Percentiles rank a stretch among this genome's conserved stretches.
Conservation (phyloP, 2,113 vertebrate species). For the Ophthalmolycus amberensis region DNA sequence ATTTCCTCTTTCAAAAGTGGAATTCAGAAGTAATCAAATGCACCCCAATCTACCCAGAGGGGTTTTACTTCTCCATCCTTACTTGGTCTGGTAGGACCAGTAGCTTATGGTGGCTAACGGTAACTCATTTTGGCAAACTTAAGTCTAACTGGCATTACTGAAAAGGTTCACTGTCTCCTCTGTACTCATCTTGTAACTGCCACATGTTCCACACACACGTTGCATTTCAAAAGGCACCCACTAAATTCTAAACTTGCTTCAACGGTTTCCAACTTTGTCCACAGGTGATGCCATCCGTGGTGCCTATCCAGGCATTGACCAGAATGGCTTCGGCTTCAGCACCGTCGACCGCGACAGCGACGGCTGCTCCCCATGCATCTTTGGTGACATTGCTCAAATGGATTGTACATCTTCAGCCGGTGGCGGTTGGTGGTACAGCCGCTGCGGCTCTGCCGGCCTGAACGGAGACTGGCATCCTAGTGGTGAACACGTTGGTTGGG, state of each 20-base stretch:
- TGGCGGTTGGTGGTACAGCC: conserved; percentile 79
- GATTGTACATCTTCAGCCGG: conserved; percentile 14
- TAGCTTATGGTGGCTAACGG: too few relatives aligned
- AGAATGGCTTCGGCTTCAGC: conserved; percentile 79
- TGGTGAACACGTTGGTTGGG: conserved; percentile 58
- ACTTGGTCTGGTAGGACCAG: too few relatives aligned
- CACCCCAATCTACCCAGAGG: too few relatives aligned
- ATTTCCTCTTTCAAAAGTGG: too few relatives aligned
- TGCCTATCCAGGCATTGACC: conserved; percentile 32
- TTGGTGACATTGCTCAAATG: conserved; percentile 28
- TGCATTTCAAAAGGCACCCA: not conserved
- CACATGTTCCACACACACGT: too few relatives aligned
- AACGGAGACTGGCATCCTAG: conserved; percentile 69
- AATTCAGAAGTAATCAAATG: too few relatives aligned
- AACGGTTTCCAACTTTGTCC: not conserved
- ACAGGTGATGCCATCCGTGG: conserved; percentile 76
- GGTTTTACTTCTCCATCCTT: too few relatives aligned
- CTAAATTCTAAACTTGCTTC: not conserved
- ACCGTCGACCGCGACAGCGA: conserved; percentile 72
- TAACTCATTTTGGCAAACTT: too few relatives aligned
- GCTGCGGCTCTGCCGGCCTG: conserved; percentile 74
- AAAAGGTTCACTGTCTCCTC: too few relatives aligned
- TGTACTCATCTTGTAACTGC: too few relatives aligned
- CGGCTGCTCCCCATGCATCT: conserved; percentile 69
- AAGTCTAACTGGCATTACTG: too few relatives aligned